These are phyloP conservation scores for Drosophila lini DNA, from an alignment of 1,140 invertebrate genomes.

Conservation along the genomic window DNA sequence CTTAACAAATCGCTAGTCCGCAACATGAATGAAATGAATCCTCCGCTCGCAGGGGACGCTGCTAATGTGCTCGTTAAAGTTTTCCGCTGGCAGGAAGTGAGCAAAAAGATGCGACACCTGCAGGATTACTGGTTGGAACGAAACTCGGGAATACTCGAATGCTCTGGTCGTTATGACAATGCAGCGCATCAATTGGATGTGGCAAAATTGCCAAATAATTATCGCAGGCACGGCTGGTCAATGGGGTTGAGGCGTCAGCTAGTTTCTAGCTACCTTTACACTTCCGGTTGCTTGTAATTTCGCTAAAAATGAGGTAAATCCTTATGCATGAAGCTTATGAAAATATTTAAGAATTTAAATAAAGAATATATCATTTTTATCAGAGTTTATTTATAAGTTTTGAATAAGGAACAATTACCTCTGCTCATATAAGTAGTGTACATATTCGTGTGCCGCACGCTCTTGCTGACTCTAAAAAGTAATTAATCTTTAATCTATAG, in stretches of 20 bases:
- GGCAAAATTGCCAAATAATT: constrained; percentile 78
- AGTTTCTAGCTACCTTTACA: not conserved
- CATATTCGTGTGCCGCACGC: too few relatives aligned
- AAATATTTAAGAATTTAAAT: too few relatives aligned
- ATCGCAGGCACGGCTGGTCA: constrained; percentile 30
- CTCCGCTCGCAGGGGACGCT: constrained; percentile 18
- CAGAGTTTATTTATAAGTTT: too few relatives aligned
- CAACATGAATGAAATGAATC: constrained; percentile 52
- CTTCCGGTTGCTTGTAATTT: not conserved
- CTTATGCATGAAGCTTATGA: not conserved
- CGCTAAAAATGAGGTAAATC: not conserved
- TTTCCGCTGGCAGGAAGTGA: constrained; percentile 79
- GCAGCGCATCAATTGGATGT: constrained; percentile 63
- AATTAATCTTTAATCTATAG: too few relatives aligned
- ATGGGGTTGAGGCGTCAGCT: constrained; percentile 1
- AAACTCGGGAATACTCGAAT: constrained; percentile 60
- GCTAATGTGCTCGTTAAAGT: constrained; percentile 82
- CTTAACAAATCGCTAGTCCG: constrained; percentile 56
- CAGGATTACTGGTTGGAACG: constrained; percentile 11
- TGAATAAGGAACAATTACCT: too few relatives aligned
- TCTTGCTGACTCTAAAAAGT: too few relatives aligned
- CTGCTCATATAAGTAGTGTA: too few relatives aligned
- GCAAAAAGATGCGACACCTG: constrained; percentile 68
- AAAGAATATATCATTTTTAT: too few relatives aligned
- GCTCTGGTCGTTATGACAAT: constrained; percentile 81